Evolutionary conservation across 2,888 invertebrate species (phyloP), one percentile per base, ranked within the genome.

Genomic region (Hanleya hanleyi): DNA sequence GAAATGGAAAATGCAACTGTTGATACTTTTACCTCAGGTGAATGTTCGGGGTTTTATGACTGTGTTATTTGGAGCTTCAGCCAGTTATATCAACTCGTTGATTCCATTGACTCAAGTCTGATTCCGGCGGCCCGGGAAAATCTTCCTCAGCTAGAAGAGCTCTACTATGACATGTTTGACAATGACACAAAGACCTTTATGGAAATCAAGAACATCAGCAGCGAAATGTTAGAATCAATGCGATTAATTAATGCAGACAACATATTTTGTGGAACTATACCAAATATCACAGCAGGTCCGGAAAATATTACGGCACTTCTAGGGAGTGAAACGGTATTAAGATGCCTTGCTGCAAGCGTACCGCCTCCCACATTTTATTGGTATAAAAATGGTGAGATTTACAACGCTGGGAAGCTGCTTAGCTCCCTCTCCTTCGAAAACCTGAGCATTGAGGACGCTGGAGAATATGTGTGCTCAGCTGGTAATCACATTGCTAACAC

Each of bases 1-100:
- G 15, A 35, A n/a, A 64, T 64, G 64, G 37, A 18, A 37, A 64
- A 64, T 37, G 22, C 36, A 12, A 64, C 36, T 1, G 2, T 22
- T 15, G 37, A 36, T 4, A 15, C 29, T n/a, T 5, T 37, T 12
- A 22, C 37, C 22, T 15, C 18, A 4, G 64, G 36, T n/a, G 64
- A 37, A 35, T 64, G 64, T 26, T 37, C 36, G 15, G 64, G 64
- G 26, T 64, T 64, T 64, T 35, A 64, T 37, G 64, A 64, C 37
- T 64, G 64, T 37, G 37, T 64, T 12, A 37, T 64, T 35, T 37
- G 38, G 35, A 64, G 37, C 9, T 35, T 64, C 29, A 29, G 37
- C 3, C n/a, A 64, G 35, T 18, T 64, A 15, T 37, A 64, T n/a
- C 35, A 37, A 33, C 37, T 64, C 3, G n/a, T 37, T 12, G 64